A percentile compares a stretch with the other conserved stretches of the same genome.
Evolutionary conservation across 2,888 invertebrate genomes (phyloP).

Genomic region (Apoda limacodes): DNA sequence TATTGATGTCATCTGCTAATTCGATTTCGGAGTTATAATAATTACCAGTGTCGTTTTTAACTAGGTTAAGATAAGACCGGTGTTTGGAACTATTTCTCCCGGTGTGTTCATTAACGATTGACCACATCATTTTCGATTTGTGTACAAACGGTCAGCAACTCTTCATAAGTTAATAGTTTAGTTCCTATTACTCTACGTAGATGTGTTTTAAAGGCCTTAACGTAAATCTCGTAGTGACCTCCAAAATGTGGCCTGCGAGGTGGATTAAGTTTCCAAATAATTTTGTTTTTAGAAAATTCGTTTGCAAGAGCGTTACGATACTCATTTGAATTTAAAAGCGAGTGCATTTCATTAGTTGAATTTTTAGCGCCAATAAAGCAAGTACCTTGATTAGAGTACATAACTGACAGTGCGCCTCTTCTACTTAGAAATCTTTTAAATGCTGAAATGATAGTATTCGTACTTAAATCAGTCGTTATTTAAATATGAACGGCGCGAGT

Average conservation of each 20-base stretch:
- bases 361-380: conserved; percentile 4
- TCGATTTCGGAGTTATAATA: too few species aligned
- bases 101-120: too few species aligned
- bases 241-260: conserved; percentile 7
- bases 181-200: background rate
- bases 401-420: conserved; percentile 1
- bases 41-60: too few species aligned
- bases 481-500: conserved; percentile 5
- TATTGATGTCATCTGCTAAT: too few species aligned
- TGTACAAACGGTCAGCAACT: too few species aligned
- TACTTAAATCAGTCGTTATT: conserved; percentile 2
- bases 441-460: conserved; percentile 1
- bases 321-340: too few species aligned
- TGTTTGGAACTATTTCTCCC: too few species aligned
- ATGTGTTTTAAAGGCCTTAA: conserved; percentile 1
- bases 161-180: background rate
- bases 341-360: background rate
- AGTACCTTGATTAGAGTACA: conserved; percentile 3
- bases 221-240: too few species aligned
- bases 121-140: too few species aligned
- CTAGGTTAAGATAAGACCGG: too few species aligned
- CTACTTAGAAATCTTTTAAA: conserved; percentile 5
- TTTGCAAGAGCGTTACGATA: too few species aligned
- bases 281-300: conserved; percentile 4
- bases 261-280: conserved; percentile 5